Conservation (phyloP, 2,888 invertebrate species). For the Pelosia muscerda region DNA sequence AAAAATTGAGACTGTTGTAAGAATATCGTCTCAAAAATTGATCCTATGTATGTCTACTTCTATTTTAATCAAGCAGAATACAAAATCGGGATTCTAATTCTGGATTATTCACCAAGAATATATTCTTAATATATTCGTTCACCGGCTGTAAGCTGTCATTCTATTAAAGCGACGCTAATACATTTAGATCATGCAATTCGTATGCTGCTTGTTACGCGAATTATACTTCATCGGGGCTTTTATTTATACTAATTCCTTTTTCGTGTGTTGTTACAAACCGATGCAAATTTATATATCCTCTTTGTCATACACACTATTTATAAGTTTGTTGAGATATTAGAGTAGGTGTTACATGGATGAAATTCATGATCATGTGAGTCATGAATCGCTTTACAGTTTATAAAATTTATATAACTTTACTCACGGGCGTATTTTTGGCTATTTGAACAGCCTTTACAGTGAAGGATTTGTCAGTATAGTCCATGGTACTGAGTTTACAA, state of each 20-base stretch:
- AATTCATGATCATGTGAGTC: no score
- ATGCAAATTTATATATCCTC: slow-evolving; percentile 19
- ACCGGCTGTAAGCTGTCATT: not conserved
- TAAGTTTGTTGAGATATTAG: not conserved
- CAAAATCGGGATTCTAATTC: not conserved
- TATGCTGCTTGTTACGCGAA: slow-evolving; percentile 44
- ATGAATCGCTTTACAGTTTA: no score
- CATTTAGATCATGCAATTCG: slow-evolving; percentile 42
- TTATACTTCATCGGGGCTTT: slow-evolving; percentile 34
- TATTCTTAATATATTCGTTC: not conserved
- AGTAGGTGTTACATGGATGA: no score
- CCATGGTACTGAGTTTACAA: no score
- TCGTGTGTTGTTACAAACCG: slow-evolving; percentile 15
- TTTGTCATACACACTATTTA: not conserved
- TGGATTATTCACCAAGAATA: not conserved
- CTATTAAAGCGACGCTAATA: slow-evolving; percentile 33
- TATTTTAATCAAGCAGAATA: not conserved
- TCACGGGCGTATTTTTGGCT: no score
- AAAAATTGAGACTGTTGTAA: no score
- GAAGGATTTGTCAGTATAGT: no score
- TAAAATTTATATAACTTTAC: no score
- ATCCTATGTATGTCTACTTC: not conserved
- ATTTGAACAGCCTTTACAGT: no score
- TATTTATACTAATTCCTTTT: slow-evolving; percentile 9
- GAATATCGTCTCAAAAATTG: no score